Conservation (phyloP, 2,113 vertebrate species). For the Pyrgilauda ruficollis region DNA sequence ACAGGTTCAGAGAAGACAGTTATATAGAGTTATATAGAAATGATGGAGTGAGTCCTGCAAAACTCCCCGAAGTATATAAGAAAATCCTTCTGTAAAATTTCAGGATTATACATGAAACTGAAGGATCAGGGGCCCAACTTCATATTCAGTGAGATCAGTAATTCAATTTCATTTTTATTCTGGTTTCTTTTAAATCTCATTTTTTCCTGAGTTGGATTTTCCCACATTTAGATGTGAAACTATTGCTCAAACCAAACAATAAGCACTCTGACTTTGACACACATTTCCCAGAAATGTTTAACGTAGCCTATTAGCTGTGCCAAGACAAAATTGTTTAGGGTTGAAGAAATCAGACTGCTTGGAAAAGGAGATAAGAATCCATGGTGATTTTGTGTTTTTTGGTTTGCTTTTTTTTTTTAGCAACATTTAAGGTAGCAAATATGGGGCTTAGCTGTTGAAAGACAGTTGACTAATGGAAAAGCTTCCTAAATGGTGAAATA, state of each 20-base stretch:
- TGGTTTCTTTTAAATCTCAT: background rate
- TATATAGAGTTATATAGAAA: background rate
- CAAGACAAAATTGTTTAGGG: slow-evolving; percentile 28
- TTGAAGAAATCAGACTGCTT: background rate
- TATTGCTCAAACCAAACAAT: background rate
- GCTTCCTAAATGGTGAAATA: slow-evolving; percentile 16
- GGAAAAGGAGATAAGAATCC: slow-evolving; percentile 18
- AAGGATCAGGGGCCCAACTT: background rate
- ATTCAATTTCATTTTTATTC: background rate
- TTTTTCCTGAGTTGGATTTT: background rate
- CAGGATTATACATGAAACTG: background rate
- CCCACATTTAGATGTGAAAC: background rate
- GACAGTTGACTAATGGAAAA: background rate
- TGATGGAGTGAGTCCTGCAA: background rate
- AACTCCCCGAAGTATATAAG: background rate
- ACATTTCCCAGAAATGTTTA: slow-evolving; percentile 42
- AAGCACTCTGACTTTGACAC: background rate
- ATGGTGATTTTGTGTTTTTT: background rate
- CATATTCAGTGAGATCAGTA: background rate
- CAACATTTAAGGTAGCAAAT: background rate
- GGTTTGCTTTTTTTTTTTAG: background rate
- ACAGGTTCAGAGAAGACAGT: background rate
- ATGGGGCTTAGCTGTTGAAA: background rate
- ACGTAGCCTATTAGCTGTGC: background rate
- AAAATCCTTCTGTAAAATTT: background rate